Evolutionary conservation across 2,113 vertebrate species (phyloP).

Genomic region (Myanophis thanlyinensis): DNA sequence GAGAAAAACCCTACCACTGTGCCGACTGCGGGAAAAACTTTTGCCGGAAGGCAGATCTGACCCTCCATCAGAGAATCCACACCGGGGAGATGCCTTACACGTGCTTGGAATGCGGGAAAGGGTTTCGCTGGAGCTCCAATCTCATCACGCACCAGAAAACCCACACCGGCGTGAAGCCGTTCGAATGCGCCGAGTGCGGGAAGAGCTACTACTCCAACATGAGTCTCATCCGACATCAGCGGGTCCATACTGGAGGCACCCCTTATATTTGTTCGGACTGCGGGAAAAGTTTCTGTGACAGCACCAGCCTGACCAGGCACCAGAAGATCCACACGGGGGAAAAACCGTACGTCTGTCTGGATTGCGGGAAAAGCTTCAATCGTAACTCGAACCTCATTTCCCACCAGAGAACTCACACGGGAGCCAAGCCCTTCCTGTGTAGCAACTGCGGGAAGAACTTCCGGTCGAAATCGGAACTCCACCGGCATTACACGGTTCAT

Average conservation of each 20-base stretch:
- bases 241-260: slow-evolving; percentile 65
- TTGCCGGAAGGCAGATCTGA: slow-evolving; percentile 65
- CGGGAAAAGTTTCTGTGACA: slow-evolving; percentile 64
- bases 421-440: slow-evolving; percentile 58
- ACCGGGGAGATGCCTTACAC: slow-evolving; percentile 67
- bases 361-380: slow-evolving; percentile 65
- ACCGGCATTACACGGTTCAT: slow-evolving; percentile 26
- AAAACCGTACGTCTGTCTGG: slow-evolving; percentile 63
- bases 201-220: slow-evolving; percentile 66
- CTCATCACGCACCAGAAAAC: slow-evolving; percentile 69
- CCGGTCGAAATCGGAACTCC: slow-evolving; percentile 26
- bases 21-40: slow-evolving; percentile 65
- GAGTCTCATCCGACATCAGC: slow-evolving; percentile 58
- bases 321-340: slow-evolving; percentile 68
- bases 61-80: slow-evolving; percentile 67
- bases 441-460: slow-evolving; percentile 60
- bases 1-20: slow-evolving; percentile 66
- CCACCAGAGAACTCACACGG: slow-evolving; percentile 64
- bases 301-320: slow-evolving; percentile 63
- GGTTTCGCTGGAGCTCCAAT: slow-evolving; percentile 64
- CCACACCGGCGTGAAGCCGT: slow-evolving; percentile 68
- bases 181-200: slow-evolving; percentile 63
- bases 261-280: slow-evolving; percentile 62
- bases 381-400: slow-evolving; percentile 67
- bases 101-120: slow-evolving; percentile 64